Conservation (phyloP, 2,113 vertebrate species). For the Rallus limicola region DNA sequence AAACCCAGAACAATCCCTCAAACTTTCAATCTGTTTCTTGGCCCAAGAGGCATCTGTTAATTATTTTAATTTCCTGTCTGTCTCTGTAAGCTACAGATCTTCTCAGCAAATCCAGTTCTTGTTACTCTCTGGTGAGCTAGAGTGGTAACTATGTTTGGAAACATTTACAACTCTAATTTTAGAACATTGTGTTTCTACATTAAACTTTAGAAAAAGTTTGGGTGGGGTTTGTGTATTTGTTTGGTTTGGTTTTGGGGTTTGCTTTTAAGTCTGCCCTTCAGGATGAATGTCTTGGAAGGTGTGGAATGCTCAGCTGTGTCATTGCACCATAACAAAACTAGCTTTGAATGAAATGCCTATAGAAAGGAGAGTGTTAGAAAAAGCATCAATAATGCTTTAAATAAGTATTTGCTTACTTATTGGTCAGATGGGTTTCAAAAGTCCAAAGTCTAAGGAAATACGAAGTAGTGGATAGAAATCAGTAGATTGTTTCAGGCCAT, state of each 20-base stretch:
- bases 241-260: not conserved
- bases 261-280: not conserved
- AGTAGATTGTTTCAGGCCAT: not conserved
- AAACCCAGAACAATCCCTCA: not conserved
- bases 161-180: not conserved
- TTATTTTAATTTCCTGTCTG: conserved; percentile 40
- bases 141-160: not conserved
- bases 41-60: not conserved
- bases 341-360: not conserved
- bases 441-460: not conserved
- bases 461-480: not conserved
- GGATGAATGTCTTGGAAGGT: not conserved
- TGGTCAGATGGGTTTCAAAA: not conserved
- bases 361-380: not conserved
- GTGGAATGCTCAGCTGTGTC: not conserved
- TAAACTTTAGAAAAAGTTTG: not conserved
- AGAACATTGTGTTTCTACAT: not conserved
- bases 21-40: not conserved
- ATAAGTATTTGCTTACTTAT: not conserved
- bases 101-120: not conserved
- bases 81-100: not conserved
- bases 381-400: not conserved
- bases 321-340: not conserved
- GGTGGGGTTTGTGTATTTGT: no score
- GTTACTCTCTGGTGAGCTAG: conserved; percentile 8